Conservation (phyloP, 2,797 vertebrate genomes). For the Spea hammondii region DNA sequence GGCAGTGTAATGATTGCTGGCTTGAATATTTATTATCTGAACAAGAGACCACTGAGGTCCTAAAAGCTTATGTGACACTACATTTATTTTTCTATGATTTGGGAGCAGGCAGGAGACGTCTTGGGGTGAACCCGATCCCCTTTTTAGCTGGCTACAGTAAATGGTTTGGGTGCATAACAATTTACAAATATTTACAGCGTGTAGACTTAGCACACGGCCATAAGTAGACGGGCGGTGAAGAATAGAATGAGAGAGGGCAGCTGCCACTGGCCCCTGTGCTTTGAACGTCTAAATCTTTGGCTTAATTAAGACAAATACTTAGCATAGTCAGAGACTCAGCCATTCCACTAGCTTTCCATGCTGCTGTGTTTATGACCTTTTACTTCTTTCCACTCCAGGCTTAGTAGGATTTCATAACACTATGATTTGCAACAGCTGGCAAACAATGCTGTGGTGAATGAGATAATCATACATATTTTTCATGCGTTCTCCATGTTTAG, state of each 20-base stretch:
- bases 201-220: background rate
- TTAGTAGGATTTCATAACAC: slow-evolving; percentile 23
- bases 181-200: slow-evolving; percentile 29
- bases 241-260: slow-evolving; percentile 24
- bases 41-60: too few species aligned
- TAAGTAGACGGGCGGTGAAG: slow-evolving; percentile 3
- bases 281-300: slow-evolving; percentile 25
- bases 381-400: slow-evolving; percentile 24
- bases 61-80: background rate
- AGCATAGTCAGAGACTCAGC: slow-evolving; percentile 31
- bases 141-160: slow-evolving; percentile 31
- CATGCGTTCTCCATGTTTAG: slow-evolving; percentile 2
- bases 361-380: slow-evolving; percentile 37
- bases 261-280: slow-evolving; percentile 18
- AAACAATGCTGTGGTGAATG: background rate
- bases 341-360: slow-evolving; percentile 35
- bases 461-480: slow-evolving; percentile 31
- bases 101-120: slow-evolving; percentile 18
- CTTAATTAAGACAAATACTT: slow-evolving; percentile 44
- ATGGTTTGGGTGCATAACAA: slow-evolving; percentile 26
- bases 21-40: too few species aligned
- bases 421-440: slow-evolving; percentile 39
- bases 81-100: slow-evolving; percentile 10
- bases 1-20: too few species aligned
- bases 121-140: slow-evolving; percentile 1